Evolutionary conservation across 2,113 vertebrate genomes (phyloP).

Genomic region (Onychostoma macrolepis): DNA sequence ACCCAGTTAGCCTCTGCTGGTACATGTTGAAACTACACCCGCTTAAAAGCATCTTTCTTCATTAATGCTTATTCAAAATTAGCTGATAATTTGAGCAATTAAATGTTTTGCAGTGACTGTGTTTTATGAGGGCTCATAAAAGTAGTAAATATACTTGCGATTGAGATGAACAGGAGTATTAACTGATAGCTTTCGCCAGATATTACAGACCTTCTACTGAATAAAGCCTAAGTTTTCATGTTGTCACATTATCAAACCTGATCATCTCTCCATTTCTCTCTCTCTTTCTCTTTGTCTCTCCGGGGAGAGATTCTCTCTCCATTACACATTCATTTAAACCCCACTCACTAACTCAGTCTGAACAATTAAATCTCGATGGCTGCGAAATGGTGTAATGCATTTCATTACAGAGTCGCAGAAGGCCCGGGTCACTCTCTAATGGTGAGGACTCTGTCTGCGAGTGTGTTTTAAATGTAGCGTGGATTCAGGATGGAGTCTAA

Average conservation of each 20-base stretch:
- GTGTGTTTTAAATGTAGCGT: conserved; percentile 75
- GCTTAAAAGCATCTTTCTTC: neutral
- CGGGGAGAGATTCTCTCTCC: conserved; percentile 48
- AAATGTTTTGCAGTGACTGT: neutral
- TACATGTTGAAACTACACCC: neutral
- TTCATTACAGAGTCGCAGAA: conserved; percentile 71
- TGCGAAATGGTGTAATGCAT: conserved; percentile 74
- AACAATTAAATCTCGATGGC: conserved; percentile 76
- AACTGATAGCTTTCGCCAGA: neutral
- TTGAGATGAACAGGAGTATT: neutral
- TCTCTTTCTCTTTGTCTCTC: conserved; percentile 34
- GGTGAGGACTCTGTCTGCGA: conserved; percentile 75
- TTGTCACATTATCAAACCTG: conserved; percentile 26
- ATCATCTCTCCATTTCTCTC: conserved; percentile 19
- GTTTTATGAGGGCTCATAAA: neutral
- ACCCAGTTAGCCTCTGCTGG: neutral
- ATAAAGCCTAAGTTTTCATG: neutral
- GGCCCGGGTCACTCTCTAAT: conserved; percentile 76
- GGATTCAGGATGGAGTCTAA: conserved; percentile 76
- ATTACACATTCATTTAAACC: conserved; percentile 58
- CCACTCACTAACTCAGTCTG: conserved; percentile 71
- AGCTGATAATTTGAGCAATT: neutral
- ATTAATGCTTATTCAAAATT: neutral
- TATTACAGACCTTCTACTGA: neutral
- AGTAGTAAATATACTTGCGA: neutral